phyloP scores from a whole-genome alignment of 2,113 vertebrate species.

The Phycodurus eques region DNA sequence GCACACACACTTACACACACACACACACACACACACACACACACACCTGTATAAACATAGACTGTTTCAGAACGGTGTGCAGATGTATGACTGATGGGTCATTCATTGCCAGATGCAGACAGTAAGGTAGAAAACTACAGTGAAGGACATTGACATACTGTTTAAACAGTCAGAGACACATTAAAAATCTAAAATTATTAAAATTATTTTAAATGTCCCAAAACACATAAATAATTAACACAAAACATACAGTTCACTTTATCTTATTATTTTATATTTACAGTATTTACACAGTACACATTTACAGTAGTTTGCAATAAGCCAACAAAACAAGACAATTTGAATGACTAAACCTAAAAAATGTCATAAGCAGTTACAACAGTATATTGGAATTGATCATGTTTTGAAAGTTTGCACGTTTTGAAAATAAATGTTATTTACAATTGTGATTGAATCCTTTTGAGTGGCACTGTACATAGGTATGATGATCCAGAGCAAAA shows the following conservation, averaged over 20 bases:
- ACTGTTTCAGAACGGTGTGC: slow-evolving; percentile 33
- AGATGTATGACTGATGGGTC: slow-evolving; percentile 52
- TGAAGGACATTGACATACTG: background rate
- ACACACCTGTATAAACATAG: slow-evolving; percentile 72
- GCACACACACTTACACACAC: slow-evolving; percentile 23
- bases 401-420: background rate
- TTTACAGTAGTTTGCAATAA: background rate
- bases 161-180: background rate
- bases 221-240: background rate
- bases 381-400: background rate
- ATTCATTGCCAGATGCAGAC: slow-evolving; percentile 47
- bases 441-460: background rate
- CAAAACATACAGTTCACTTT: background rate
- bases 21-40: slow-evolving; percentile 25
- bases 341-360: background rate
- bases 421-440: background rate
- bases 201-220: background rate
- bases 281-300: too few species aligned
- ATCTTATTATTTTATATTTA: too few species aligned
- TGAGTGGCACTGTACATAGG: background rate
- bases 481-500: background rate
- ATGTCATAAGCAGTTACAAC: background rate
- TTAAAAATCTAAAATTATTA: background rate
- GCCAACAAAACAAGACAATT: background rate
- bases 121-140: slow-evolving; percentile 22